Conservation (phyloP, 2,113 vertebrate species). For the Bos taurus region DNA sequence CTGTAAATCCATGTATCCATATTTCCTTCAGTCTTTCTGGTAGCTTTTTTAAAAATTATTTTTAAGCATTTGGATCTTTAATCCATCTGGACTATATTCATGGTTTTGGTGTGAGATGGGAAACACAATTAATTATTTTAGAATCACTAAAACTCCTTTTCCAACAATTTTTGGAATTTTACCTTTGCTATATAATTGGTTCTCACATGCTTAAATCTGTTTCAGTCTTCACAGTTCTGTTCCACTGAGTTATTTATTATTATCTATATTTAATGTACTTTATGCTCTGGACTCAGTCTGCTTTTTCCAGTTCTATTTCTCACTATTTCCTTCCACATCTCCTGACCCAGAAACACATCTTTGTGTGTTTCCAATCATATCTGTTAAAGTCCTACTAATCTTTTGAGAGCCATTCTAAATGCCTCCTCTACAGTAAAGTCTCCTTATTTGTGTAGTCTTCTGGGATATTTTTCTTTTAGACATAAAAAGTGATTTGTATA, state of each 20-base stretch:
- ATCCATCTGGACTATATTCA: not conserved
- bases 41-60: not conserved
- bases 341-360: constrained; percentile 37
- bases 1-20: not conserved
- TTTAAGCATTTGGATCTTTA: not conserved
- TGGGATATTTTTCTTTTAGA: not conserved
- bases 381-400: constrained; percentile 13
- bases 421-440: not conserved
- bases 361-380: constrained; percentile 9
- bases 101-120: not conserved
- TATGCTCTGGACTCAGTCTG: not conserved
- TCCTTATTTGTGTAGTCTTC: not conserved
- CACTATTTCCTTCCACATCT: not conserved
- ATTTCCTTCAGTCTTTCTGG: not conserved
- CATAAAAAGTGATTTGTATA: not conserved
- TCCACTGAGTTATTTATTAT: not conserved
- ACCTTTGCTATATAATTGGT: not conserved
- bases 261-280: not conserved
- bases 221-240: not conserved
- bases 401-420: not conserved
- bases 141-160: not conserved
- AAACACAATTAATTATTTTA: not conserved
- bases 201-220: not conserved
- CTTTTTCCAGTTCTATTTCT: not conserved
- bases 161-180: not conserved